Evolutionary conservation across 2,113 vertebrate species (phyloP).

Genomic region (Nicator chloris): DNA sequence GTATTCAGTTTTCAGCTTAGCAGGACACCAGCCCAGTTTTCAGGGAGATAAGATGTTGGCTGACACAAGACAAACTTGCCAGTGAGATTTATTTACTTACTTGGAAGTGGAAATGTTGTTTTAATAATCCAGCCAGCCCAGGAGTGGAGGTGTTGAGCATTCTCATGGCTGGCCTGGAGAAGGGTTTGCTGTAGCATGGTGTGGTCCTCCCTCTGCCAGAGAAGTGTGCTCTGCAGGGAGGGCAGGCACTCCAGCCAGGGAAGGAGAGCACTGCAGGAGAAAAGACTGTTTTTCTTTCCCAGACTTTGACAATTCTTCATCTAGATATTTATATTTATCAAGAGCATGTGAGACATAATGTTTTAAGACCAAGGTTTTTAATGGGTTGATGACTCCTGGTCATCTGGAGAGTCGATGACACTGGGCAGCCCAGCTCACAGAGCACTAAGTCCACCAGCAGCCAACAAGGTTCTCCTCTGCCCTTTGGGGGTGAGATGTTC

Average conservation of each 20-base stretch:
- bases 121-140: slow-evolving; percentile 2
- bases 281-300: neutral
- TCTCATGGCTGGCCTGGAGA: neutral
- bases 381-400: neutral
- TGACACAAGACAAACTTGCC: slow-evolving; percentile 34
- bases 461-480: neutral
- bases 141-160: slow-evolving; percentile 6
- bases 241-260: neutral
- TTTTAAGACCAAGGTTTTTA: neutral
- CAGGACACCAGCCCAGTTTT: slow-evolving; percentile 34
- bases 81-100: slow-evolving; percentile 43
- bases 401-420: neutral
- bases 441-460: neutral
- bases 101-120: slow-evolving; percentile 46
- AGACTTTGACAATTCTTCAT: neutral
- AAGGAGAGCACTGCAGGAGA: neutral
- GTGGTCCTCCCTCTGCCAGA: neutral
- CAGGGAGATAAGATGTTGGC: neutral
- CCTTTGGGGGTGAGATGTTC: neutral
- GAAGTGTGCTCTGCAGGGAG: neutral
- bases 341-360: neutral
- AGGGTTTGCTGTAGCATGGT: neutral
- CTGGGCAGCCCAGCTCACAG: neutral
- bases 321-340: neutral
- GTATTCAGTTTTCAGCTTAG: neutral